Base-by-base conservation (phyloP, 64 coral and sea anemone species). In the Dendronephthya gigantea region DNA sequence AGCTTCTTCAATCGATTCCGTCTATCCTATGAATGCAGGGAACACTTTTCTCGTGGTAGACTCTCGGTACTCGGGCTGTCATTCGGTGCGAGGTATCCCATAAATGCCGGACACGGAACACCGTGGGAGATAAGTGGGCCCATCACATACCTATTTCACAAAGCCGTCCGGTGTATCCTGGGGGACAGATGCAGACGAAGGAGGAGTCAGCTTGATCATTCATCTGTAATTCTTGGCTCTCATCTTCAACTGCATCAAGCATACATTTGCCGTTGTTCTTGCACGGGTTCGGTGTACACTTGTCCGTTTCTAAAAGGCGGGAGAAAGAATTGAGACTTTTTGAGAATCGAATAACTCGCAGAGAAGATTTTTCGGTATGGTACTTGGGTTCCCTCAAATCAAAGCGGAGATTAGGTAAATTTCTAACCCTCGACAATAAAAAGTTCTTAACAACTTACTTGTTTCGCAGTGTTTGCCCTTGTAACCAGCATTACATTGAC, bases 81-180 rank as follows among this genome's bases (percentile, higher is more conserved):
- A n/a, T n/a, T n/a, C n/a, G n/a, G n/a, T n/a, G n/a, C n/a, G n/a
- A n/a, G n/a, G n/a, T n/a, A n/a, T n/a, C n/a, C n/a, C 6, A 66
- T 2, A 23, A 62, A 1, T n/a, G 19, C 55, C 25, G 25, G 25
- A 62, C 10, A 62, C 19, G 6, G 7, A 6, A 13, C 55, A 27
- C 25, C 2, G 51, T 22, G 23, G 51, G 7, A 1, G 1, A 58
- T 19, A 6, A 58, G 22, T 6, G 51, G 19, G 3, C 4, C 25
- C 55, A 62, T 22, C 7, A 17, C 72, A 4, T 19, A 62, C 55
- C 55, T 62, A 23, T 49, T 34, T 96, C 86, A 84, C 94, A 96
- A 34, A 87, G 69, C 2, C 48, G 35, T 81, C 94, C 91, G 25
- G 91, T 86, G 83, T 70, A 96, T 29, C 91, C 91, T 49, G 91